Conservation (phyloP, 2,797 vertebrate species). For the Melanotaenia parkinsoni region DNA sequence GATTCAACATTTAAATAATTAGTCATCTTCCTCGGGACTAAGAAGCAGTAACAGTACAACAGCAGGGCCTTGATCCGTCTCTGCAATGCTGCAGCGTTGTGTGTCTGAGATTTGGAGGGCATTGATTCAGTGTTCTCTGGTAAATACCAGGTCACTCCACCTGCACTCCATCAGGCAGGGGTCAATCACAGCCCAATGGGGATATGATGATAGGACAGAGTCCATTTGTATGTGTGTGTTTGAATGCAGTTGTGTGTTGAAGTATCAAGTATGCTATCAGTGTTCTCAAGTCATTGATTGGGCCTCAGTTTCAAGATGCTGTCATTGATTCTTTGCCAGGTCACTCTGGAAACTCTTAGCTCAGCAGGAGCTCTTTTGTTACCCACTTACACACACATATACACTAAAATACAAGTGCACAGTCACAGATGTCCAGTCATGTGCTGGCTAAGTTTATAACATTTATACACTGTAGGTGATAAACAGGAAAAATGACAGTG, state of each 20-base stretch:
- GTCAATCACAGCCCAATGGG: slow-evolving; percentile 73
- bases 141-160: slow-evolving; percentile 80
- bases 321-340: slow-evolving; percentile 72
- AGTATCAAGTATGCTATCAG: slow-evolving; percentile 67
- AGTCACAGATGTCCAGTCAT: background rate
- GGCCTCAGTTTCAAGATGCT: slow-evolving; percentile 66
- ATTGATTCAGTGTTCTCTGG: slow-evolving; percentile 71
- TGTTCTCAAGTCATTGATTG: slow-evolving; percentile 74
- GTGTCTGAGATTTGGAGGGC: slow-evolving; percentile 50
- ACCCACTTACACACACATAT: slow-evolving; percentile 24
- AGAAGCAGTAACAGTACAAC: slow-evolving; percentile 11
- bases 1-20: slow-evolving; percentile 12
- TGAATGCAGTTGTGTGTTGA: slow-evolving; percentile 47
- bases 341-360: slow-evolving; percentile 64
- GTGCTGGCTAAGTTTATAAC: background rate
- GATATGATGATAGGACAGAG: slow-evolving; percentile 71
- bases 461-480: no score
- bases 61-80: slow-evolving; percentile 34
- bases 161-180: slow-evolving; percentile 72
- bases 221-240: slow-evolving; percentile 19
- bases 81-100: slow-evolving; percentile 36
- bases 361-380: slow-evolving; percentile 58
- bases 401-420: background rate
- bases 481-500: background rate
- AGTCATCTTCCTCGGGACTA: background rate